Percentiles rank a stretch among this genome's conserved stretches.
These are phyloP conservation scores for Eupithecia pulchellata DNA, from an alignment of 2,888 invertebrate species.

Conservation along the genomic window DNA sequence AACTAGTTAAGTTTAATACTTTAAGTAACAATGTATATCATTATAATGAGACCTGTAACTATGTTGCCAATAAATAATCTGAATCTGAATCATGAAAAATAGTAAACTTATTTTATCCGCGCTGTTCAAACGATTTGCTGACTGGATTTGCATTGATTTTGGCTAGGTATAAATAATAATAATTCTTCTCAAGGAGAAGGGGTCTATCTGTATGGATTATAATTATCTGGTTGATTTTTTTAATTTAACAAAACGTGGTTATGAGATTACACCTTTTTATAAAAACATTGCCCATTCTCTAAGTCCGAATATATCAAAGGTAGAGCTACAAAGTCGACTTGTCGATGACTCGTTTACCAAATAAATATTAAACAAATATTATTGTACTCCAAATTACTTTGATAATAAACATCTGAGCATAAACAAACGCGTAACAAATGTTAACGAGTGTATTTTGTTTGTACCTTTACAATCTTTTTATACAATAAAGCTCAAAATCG, in stretches of 20 bases:
- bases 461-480: constrained; percentile 2
- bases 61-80: no score
- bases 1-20: no score
- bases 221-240: neutral
- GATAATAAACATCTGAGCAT: constrained; percentile 30
- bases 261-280: no score
- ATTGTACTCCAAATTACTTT: constrained; percentile 21
- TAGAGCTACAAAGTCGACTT: neutral
- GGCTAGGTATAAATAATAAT: neutral
- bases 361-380: constrained; percentile 12
- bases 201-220: no score
- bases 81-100: no score
- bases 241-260: no score
- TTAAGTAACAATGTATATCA: no score
- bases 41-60: no score
- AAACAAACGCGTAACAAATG: constrained; percentile 23
- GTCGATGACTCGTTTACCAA: neutral
- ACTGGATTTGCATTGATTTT: neutral
- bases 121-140: neutral
- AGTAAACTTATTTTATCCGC: neutral
- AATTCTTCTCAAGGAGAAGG: neutral
- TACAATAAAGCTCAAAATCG: constrained; percentile 10
- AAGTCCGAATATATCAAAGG: neutral
- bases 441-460: constrained; percentile 25
- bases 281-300: no score